These are phyloP conservation scores for Xanthia togata DNA, from an alignment of 2,888 invertebrate species.

Conservation along the genomic window DNA sequence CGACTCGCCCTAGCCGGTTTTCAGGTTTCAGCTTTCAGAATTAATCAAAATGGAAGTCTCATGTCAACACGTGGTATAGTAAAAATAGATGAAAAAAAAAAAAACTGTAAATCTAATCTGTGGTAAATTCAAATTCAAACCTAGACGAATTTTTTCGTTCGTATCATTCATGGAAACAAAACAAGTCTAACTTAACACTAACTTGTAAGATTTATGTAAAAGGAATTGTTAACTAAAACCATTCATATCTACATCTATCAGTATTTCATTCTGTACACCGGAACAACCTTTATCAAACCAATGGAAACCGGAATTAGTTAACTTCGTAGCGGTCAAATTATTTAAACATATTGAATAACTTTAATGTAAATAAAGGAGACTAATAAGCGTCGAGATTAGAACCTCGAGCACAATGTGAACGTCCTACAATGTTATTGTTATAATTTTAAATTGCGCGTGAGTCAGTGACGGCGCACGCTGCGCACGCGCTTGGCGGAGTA, in stretches of 20 bases:
- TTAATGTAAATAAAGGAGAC: slow-evolving; percentile 68
- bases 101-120: neutral
- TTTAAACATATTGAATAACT: slow-evolving; percentile 62
- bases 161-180: neutral
- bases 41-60: neutral
- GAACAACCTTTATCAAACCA: slow-evolving; percentile 69
- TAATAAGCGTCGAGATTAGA: slow-evolving; percentile 76
- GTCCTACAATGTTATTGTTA: slow-evolving; percentile 69
- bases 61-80: neutral
- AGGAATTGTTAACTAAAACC: slow-evolving; percentile 7
- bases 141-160: slow-evolving; percentile 11
- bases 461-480: slow-evolving; percentile 60
- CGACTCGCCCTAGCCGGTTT: neutral
- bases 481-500: slow-evolving; percentile 28
- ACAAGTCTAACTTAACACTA: neutral
- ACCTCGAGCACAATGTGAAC: slow-evolving; percentile 73
- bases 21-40: neutral
- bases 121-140: too few relatives aligned
- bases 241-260: neutral
- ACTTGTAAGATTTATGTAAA: slow-evolving; percentile 15
- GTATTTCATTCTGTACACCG: slow-evolving; percentile 53
- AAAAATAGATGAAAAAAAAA: neutral
- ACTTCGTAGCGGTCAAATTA: slow-evolving; percentile 67
- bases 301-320: slow-evolving; percentile 76
- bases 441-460: slow-evolving; percentile 70